phyloP scores from a whole-genome alignment of 2,888 invertebrate genomes.

The Hirtodrosophila trivittata region DNA sequence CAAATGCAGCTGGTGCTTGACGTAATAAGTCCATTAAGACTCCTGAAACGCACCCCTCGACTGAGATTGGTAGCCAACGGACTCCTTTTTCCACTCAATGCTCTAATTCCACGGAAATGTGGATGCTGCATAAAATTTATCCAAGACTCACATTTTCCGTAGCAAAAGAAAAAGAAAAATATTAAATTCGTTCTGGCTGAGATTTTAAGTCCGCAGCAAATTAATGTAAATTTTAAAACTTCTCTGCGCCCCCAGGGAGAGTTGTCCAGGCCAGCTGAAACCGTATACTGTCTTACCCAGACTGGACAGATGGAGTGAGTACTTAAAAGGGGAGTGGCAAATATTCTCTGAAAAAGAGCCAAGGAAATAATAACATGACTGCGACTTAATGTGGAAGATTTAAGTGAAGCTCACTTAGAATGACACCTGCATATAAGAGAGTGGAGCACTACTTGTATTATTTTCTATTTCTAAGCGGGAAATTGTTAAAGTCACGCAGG shows the following conservation, averaged over 20 bases:
- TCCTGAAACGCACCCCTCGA: constrained; percentile 5
- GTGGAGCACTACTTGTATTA: too few relatives aligned
- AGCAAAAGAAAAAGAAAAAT: constrained; percentile 31
- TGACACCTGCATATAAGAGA: too few relatives aligned
- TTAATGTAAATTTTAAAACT: not conserved
- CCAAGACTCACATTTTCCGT: too few relatives aligned
- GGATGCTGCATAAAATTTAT: too few relatives aligned
- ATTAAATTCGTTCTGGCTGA: constrained; percentile 51
- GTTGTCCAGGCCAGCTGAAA: not conserved
- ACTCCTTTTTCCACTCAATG: constrained; percentile 7
- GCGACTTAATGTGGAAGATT: too few relatives aligned
- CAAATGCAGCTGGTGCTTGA: constrained; percentile 58
- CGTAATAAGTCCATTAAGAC: constrained; percentile 40
- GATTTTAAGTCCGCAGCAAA: constrained; percentile 35
- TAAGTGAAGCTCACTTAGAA: too few relatives aligned
- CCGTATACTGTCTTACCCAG: not conserved
- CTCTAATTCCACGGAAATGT: not conserved
- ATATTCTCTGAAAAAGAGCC: too few relatives aligned
- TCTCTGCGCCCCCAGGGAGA: not conserved
- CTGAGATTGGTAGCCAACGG: constrained; percentile 1
- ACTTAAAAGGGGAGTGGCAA: not conserved
- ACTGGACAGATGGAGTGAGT: not conserved
- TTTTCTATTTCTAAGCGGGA: not conserved
- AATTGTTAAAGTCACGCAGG: constrained; percentile 22
- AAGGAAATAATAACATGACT: too few relatives aligned